Evolutionary conservation across 2,888 invertebrate genomes (phyloP).

Genomic region (Parochlus steinenii): DNA sequence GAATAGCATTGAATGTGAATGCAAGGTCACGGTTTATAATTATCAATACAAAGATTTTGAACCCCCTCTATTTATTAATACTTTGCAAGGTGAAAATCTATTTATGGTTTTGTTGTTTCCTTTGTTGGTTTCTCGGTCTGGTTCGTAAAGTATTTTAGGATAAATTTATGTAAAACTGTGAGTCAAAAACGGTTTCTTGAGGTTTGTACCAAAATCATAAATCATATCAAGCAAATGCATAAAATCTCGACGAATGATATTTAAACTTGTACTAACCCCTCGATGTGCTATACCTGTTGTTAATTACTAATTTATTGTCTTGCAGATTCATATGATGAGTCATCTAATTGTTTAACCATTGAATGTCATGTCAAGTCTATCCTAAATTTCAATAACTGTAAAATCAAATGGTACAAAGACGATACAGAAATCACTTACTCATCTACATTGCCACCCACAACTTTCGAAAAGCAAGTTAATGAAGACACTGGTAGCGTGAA

Average conservation of each 20-base stretch:
- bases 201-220: too few species aligned
- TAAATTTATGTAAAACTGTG: too few species aligned
- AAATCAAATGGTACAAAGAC: conserved; percentile 11
- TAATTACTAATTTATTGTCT: too few species aligned
- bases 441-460: conserved; percentile 4
- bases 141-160: conserved; percentile 1
- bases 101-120: background rate
- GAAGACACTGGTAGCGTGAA: conserved; percentile 5
- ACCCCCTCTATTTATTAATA: conserved; percentile 6
- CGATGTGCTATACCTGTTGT: background rate
- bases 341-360: conserved; percentile 10
- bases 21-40: conserved; percentile 8
- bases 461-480: conserved; percentile 7
- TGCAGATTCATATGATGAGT: conserved; percentile 9
- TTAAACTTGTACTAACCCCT: background rate
- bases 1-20: conserved; percentile 10
- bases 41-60: conserved; percentile 10
- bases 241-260: background rate
- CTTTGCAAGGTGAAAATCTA: conserved; percentile 6
- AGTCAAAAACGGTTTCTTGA: too few species aligned
- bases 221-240: background rate
- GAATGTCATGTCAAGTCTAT: conserved; percentile 9
- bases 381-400: conserved; percentile 5
- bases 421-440: conserved; percentile 9
- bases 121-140: background rate